Percentiles rank a stretch among this genome's conserved stretches.
Conservation (phyloP, 1,140 invertebrate genomes). For the Stegodyphus dumicola region DNA sequence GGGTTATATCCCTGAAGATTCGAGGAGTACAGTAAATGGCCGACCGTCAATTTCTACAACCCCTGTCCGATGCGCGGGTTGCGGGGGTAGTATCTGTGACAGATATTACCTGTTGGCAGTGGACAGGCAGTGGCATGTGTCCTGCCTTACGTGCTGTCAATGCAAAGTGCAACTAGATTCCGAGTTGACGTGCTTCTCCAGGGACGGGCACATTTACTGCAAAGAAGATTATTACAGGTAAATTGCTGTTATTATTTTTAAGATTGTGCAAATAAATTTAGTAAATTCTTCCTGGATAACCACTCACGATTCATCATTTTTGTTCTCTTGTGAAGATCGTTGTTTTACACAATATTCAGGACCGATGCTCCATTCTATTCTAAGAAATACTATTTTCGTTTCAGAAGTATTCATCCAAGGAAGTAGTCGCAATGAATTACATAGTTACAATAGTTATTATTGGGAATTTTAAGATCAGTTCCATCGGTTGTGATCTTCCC, state of each 20-base stretch:
- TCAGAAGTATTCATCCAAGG: too few relatives aligned
- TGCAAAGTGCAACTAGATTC: slow-evolving; percentile 87
- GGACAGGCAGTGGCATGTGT: slow-evolving; percentile 88
- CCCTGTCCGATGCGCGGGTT: slow-evolving; percentile 81
- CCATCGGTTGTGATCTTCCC: too few relatives aligned
- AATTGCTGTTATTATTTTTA: slow-evolving; percentile 63
- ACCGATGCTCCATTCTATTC: too few relatives aligned
- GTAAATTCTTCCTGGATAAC: too few relatives aligned
- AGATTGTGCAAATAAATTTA: too few relatives aligned
- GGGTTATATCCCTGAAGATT: background rate
- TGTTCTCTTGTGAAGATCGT: too few relatives aligned
- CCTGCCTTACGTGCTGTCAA: slow-evolving; percentile 82
- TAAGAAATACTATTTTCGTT: too few relatives aligned
- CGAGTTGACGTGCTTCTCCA: slow-evolving; percentile 91
- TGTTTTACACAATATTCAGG: too few relatives aligned
- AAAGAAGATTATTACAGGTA: slow-evolving; percentile 98
- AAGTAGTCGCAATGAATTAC: too few relatives aligned
- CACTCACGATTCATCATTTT: too few relatives aligned
- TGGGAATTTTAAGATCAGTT: too few relatives aligned
- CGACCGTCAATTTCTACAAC: slow-evolving; percentile 31
- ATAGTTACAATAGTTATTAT: too few relatives aligned
- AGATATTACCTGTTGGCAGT: slow-evolving; percentile 88
- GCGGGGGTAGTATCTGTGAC: slow-evolving; percentile 84
- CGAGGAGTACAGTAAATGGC: background rate
- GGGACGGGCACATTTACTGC: slow-evolving; percentile 95